Percentiles rank a stretch among this genome's conserved stretches.
Evolutionary conservation across 2,113 vertebrate species (phyloP).

Genomic region (Silurus glanis): DNA sequence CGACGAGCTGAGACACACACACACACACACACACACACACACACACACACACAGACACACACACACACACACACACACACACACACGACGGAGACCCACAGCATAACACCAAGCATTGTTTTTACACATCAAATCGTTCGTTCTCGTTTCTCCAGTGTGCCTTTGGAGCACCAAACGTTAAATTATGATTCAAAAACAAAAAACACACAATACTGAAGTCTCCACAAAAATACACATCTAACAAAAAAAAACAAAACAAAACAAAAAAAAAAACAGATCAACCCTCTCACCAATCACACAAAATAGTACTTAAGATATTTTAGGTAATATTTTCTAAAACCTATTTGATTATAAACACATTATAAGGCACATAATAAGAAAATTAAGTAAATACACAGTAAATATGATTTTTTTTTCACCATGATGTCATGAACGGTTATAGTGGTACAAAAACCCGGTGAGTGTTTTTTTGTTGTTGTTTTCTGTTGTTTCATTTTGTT

Average conservation of each 20-base stretch:
- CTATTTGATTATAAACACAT: conserved; percentile 77
- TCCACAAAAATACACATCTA: conserved; percentile 67
- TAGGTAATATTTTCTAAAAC: conserved; percentile 73
- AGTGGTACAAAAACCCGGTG: conserved; percentile 80
- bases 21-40: background rate
- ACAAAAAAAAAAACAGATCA: conserved; percentile 48
- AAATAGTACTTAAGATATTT: conserved; percentile 73
- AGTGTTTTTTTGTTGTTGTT: conserved; percentile 54
- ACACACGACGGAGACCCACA: conserved; percentile 49
- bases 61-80: conserved; percentile 13
- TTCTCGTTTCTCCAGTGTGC: conserved; percentile 51
- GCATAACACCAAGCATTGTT: conserved; percentile 43
- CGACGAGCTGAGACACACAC: background rate
- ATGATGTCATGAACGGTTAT: conserved; percentile 72
- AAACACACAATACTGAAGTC: conserved; percentile 64
- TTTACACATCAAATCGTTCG: conserved; percentile 44
- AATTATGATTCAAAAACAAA: conserved; percentile 63
- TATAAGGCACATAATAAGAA: conserved; percentile 87
- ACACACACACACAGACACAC: conserved; percentile 11
- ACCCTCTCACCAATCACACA: conserved; percentile 72
- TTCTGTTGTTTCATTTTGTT: conserved; percentile 43
- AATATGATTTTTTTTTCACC: conserved; percentile 70
- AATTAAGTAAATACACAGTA: conserved; percentile 80
- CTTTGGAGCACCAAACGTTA: conserved; percentile 69
- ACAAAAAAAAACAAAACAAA: conserved; percentile 48